These are phyloP conservation scores for Ginglymostoma cirratum DNA, from an alignment of 2,113 vertebrate genomes.

Conservation along the genomic window DNA sequence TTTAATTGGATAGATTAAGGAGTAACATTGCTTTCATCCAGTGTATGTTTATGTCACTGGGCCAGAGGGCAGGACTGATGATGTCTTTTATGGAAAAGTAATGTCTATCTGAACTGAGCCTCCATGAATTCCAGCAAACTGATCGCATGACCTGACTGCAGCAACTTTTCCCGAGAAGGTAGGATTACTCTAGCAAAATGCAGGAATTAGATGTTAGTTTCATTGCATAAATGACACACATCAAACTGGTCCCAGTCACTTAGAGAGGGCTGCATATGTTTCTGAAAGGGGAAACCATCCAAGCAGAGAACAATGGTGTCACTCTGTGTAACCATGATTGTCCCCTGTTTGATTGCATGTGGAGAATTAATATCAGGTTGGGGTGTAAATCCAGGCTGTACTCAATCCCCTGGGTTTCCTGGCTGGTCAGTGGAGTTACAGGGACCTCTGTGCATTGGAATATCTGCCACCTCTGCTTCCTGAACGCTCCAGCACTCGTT, in stretches of 20 bases:
- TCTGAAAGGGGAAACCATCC: background rate
- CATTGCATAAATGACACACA: background rate
- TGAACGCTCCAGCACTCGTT: background rate
- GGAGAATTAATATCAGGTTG: background rate
- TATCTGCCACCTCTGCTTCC: background rate
- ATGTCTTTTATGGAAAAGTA: background rate
- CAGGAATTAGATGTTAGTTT: background rate
- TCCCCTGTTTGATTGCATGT: background rate
- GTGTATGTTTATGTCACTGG: background rate
- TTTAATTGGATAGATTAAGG: background rate
- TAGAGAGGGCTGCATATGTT: background rate
- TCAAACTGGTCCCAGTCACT: background rate
- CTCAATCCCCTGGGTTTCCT: background rate
- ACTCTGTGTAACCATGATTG: background rate
- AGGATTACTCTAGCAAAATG: background rate
- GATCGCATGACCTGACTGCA: background rate
- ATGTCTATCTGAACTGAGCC: background rate
- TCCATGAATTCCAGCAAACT: background rate
- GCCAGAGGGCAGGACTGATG: background rate
- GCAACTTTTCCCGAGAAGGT: background rate
- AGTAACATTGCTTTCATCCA: background rate
- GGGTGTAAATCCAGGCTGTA: background rate
- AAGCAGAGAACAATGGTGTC: background rate
- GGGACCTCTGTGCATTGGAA: background rate
- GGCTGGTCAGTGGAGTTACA: background rate